Evolutionary conservation across 2,797 vertebrate species (phyloP), one percentile per base, ranked within the genome.

Genomic region (Mionectes olivaceus): DNA sequence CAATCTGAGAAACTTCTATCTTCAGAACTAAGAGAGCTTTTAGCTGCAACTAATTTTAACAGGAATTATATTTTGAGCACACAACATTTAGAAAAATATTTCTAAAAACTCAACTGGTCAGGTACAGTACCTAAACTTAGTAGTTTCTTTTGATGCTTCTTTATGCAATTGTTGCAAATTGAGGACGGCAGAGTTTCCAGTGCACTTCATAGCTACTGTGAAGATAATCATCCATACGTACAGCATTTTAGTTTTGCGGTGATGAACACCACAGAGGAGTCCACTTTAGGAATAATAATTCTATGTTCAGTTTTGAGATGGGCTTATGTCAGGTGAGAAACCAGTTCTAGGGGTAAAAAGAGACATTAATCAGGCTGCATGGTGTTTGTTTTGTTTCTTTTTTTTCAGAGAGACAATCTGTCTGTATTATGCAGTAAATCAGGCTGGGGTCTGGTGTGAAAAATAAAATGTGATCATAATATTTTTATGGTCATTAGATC

Each of bases 391-490:
- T 74, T 11, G 30, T 5, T 59, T 88, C 41, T 35, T 81, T 68
- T 37, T 67, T 75, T 33, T 23, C 21, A 32, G 21, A 52, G 30
- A 23, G n/a, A 76, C 13, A 33, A 50, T 24, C n/a, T 57, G 5
- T 56, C 50, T 86, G 23, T 70, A 60, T 76, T 74, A 79, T 35
- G 21, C 56, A 63, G 30, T 84, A 85, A 82, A 92, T 93, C 35
- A 71, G 43, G 10, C 32, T 81, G 37, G 2, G 3, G 23, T 49
- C 21, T 74, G 24, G 25, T 69, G 47, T 61, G 47, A 69, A 82
- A 93, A 94, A 90, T 73, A 88, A 88, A 88, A 91, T 65, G 64
- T 43, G 19, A 49, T 89, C 49, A 76, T 60, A 92, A 83, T 88
- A 86, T 60, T 90, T 91, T 90, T 71, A 88, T 67, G 61, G 33